Conservation (phyloP, 2,888 invertebrate genomes). For the Linhomoeus sp. region DNA sequence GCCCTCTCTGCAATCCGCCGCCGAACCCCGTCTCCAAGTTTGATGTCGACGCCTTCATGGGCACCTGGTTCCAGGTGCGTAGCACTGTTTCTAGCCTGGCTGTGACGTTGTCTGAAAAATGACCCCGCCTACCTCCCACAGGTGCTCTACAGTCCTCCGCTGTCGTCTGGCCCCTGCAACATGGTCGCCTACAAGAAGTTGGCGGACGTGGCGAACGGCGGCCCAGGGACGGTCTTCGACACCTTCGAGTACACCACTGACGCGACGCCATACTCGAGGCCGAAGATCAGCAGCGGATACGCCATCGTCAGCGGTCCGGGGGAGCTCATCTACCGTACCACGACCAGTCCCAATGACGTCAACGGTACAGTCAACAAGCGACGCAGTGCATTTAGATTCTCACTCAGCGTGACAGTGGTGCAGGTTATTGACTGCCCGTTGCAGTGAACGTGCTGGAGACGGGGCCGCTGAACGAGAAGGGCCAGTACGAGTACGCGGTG, state of each 20-base stretch:
- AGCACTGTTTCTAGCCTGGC: too few species aligned
- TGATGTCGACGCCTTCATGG: constrained; percentile 22
- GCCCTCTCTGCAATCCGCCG: constrained; percentile 25
- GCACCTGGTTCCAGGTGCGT: constrained; percentile 22
- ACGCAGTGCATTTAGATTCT: background rate
- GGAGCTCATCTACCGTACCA: constrained; percentile 26
- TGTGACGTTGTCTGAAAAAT: too few species aligned
- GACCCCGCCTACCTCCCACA: background rate
- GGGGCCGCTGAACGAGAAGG: constrained; percentile 19
- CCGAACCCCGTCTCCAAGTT: constrained; percentile 22
- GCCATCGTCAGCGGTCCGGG: constrained; percentile 24
- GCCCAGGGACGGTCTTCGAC: constrained; percentile 22
- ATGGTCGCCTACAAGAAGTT: constrained; percentile 27
- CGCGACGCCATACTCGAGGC: constrained; percentile 25
- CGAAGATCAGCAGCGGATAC: constrained; percentile 25
- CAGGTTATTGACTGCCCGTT: background rate
- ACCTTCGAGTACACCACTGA: constrained; percentile 28
- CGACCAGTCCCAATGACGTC: constrained; percentile 24
- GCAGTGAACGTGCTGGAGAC: constrained; percentile 18
- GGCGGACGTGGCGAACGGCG: constrained; percentile 20
- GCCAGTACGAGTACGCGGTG: constrained; percentile 25
- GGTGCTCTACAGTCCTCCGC: constrained; percentile 25
- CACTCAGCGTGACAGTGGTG: background rate
- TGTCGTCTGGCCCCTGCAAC: constrained; percentile 23
- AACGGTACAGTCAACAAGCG: too few species aligned